phyloP scores from a whole-genome alignment of 2,113 vertebrate genomes.

The Ramphastos sulfuratus region DNA sequence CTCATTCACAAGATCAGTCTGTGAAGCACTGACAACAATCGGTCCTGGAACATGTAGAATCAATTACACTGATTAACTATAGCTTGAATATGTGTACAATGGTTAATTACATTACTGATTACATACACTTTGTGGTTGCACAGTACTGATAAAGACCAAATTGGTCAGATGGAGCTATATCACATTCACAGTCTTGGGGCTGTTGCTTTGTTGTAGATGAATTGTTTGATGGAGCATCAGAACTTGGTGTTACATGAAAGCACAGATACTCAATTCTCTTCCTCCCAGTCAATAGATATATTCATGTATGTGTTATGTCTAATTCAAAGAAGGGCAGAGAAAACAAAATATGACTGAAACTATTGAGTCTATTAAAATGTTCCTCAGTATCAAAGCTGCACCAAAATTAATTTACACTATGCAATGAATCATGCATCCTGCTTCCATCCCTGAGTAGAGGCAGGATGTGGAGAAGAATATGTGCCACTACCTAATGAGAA shows the following conservation, averaged over 20 bases:
- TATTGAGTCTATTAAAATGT: not conserved
- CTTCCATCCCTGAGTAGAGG: not conserved
- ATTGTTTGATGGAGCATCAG: not conserved
- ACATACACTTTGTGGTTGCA: not conserved
- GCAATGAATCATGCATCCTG: not conserved
- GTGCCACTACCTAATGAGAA: not conserved
- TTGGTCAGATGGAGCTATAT: not conserved
- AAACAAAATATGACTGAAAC: not conserved
- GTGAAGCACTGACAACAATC: not conserved
- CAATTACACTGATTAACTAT: not conserved
- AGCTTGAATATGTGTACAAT: not conserved
- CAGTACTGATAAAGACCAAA: not conserved
- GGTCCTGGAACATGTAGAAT: not conserved
- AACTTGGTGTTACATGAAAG: not conserved
- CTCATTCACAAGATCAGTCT: not conserved
- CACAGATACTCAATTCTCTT: not conserved
- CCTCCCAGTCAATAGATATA: not conserved
- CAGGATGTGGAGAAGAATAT: not conserved
- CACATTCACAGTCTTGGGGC: not conserved
- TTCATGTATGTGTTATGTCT: not conserved
- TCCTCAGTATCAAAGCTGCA: not conserved
- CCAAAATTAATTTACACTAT: constrained; percentile 4
- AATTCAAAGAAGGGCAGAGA: not conserved
- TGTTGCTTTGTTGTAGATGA: not conserved
- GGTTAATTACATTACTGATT: not conserved